Evolutionary conservation across 2,113 vertebrate genomes (phyloP).

Genomic region (Varanus komodoensis): DNA sequence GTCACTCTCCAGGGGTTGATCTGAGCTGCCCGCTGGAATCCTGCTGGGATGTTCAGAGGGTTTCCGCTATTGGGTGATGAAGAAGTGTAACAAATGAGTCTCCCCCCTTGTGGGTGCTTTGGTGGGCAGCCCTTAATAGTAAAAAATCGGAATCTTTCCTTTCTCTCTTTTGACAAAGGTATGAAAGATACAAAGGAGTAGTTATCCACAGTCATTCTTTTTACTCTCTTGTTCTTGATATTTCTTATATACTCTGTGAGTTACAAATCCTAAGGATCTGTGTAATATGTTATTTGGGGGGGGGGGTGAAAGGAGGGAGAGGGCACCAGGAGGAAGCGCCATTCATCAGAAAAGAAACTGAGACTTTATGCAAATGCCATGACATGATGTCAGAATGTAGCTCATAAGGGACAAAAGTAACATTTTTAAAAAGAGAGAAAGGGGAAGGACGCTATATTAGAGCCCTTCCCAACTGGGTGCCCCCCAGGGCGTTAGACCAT

Average conservation of each 20-base stretch:
- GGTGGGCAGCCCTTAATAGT: background rate
- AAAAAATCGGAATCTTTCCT: background rate
- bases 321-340: background rate
- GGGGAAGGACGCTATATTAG: background rate
- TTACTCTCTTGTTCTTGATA: background rate
- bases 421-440: background rate
- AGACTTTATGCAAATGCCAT: background rate
- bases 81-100: no score
- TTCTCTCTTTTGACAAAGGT: background rate
- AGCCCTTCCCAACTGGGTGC: no score
- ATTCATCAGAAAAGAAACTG: background rate
- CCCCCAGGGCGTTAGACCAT: no score
- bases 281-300: background rate
- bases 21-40: background rate
- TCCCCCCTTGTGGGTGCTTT: no score
- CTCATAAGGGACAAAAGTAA: background rate
- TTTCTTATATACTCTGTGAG: background rate
- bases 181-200: background rate
- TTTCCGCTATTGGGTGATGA: no score
- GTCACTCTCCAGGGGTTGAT: background rate
- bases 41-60: background rate
- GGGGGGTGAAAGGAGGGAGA: background rate
- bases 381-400: background rate
- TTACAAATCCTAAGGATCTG: background rate
- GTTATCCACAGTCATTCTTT: background rate